Conservation (phyloP, 2,113 vertebrate species). For the Gymnarchus niloticus region DNA sequence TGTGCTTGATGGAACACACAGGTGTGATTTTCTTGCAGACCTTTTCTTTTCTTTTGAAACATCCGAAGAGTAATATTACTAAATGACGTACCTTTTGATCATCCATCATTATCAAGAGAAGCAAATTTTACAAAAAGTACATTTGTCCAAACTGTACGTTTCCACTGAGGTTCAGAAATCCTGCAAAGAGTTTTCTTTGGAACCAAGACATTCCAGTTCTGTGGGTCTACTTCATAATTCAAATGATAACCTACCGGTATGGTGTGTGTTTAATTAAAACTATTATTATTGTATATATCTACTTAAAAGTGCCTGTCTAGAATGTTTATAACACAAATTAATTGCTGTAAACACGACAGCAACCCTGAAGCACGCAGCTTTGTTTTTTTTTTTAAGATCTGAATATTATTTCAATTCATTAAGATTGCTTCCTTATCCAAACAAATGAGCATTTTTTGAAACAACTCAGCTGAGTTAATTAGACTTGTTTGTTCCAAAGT, state of each 20-base stretch:
- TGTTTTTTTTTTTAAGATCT: neutral
- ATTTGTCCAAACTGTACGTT: neutral
- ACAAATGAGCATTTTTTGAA: neutral
- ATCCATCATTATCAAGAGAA: slow-evolving; percentile 12
- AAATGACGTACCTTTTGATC: neutral
- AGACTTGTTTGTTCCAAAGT: neutral
- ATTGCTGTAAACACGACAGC: slow-evolving; percentile 6
- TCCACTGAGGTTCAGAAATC: neutral
- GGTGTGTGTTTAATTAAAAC: neutral
- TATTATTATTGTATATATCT: neutral
- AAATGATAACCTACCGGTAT: neutral
- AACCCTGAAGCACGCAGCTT: neutral
- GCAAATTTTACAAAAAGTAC: slow-evolving; percentile 14
- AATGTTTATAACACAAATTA: slow-evolving; percentile 13
- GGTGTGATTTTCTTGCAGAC: neutral
- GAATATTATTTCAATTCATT: neutral
- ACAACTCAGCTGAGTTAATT: neutral
- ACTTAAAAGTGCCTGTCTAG: neutral
- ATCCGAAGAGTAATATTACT: neutral
- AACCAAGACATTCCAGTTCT: neutral
- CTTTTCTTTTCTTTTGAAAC: neutral
- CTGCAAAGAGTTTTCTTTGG: neutral
- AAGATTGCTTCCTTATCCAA: neutral
- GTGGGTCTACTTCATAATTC: neutral
- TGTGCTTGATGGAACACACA: neutral